Base-by-base conservation (phyloP, 2,797 vertebrate species). In the Sebastes hubbsi region DNA sequence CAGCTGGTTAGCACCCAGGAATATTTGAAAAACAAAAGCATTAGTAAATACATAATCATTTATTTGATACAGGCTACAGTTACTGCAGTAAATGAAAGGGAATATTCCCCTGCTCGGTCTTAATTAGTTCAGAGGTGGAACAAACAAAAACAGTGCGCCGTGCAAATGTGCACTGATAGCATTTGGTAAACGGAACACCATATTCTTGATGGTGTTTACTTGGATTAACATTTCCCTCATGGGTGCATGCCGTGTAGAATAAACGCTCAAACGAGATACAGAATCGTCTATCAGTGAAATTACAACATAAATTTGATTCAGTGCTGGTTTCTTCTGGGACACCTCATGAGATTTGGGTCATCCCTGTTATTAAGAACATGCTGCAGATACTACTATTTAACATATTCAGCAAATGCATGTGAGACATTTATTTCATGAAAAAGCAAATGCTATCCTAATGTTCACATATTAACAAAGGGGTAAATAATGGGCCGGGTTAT, bases 401-500 rank as follows among this genome's bases (percentile, higher is more conserved):
- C 77, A 64, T 61, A 75, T 66, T 72, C 24, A 30, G 59, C 6
- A 65, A 32, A 4, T 10, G 18, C 20, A 30, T 83, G 58, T 73
- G 70, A 72, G 67, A 61, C 81, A 89, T 70, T 24, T 68, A 58
- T 89, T 87, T 62, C 77, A 87, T 84, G 63, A 62, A 60, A 79
- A 70, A 80, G 64, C 49, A 86, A 87, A 75, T 49, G 38, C 71
- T 32, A 42, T 18, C 8, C 55, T 65, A 74, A 55, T 81, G 87
- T 84, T 67, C 36, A 20, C 67, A 69, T 52, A 83, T 85, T 77
- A 88, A 85, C 55, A 78, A 77, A 70, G 55, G 70, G 82, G 76
- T 88, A 82, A 90, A 92, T 89, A 90, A 91, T 86, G 75, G 70
- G 36, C 5, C 75, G 34, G 22, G 67, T 93, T 91, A 90, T 93